phyloP scores from a whole-genome alignment of 2,888 invertebrate species.

The Ctena decussata region DNA sequence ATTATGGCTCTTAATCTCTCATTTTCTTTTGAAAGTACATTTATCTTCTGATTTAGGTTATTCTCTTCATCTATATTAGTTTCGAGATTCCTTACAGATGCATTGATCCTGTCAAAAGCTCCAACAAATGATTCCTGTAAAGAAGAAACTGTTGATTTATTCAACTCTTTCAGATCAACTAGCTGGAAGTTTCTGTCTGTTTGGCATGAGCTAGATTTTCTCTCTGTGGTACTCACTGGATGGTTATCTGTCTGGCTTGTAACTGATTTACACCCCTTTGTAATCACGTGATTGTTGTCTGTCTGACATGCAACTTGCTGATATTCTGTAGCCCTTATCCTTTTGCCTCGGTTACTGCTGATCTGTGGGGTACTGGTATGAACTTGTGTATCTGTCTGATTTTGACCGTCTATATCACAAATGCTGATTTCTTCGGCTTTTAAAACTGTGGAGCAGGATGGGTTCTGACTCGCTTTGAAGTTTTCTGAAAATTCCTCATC shows the following conservation, averaged over 20 bases:
- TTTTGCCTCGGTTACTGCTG: background rate
- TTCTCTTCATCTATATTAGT: background rate
- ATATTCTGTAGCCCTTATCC: background rate
- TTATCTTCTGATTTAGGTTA: background rate
- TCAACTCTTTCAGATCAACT: background rate
- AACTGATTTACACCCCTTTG: background rate
- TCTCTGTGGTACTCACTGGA: background rate
- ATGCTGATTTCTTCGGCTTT: background rate
- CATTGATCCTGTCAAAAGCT: constrained; percentile 1
- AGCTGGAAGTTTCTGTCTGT: background rate
- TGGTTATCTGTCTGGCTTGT: background rate
- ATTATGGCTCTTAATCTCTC: background rate
- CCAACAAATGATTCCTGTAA: background rate
- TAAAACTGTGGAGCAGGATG: background rate
- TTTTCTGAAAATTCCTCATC: background rate
- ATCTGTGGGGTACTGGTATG: no score
- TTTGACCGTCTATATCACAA: background rate
- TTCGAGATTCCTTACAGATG: background rate
- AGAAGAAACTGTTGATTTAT: background rate
- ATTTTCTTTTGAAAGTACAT: background rate
- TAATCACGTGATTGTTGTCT: background rate
- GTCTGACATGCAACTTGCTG: background rate
- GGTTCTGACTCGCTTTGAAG: background rate
- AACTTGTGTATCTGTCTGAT: background rate
- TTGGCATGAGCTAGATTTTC: background rate